These are phyloP conservation scores for Papilio machaon DNA, from an alignment of 1,140 invertebrate genomes.

Conservation along the genomic window DNA sequence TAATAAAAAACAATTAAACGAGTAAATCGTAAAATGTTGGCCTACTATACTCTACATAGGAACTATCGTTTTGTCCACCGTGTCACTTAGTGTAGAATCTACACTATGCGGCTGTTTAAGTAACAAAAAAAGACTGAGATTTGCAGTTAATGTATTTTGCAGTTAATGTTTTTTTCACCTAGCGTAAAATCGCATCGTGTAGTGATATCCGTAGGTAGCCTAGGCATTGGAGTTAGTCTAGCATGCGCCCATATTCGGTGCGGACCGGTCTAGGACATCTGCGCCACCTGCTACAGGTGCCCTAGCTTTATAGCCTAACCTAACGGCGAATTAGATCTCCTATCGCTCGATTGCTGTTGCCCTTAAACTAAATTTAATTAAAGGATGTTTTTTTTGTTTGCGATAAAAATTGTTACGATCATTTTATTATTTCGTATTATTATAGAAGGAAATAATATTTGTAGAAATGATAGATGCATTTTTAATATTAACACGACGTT, in stretches of 20 bases:
- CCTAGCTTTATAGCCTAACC: conserved; percentile 33
- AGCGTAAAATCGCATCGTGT: background rate
- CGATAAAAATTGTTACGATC: conserved; percentile 1
- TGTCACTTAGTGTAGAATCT: too few species aligned
- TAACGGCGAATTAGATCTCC: conserved; percentile 32
- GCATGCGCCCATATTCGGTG: conserved; percentile 3
- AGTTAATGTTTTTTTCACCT: too few species aligned
- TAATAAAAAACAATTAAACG: too few species aligned
- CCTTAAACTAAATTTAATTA: conserved; percentile 5
- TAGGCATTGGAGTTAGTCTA: background rate
- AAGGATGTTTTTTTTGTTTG: background rate
- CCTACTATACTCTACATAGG: too few species aligned
- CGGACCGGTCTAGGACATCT: conserved; percentile 29
- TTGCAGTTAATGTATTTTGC: background rate
- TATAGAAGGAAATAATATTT: background rate
- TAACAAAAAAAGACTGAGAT: background rate
- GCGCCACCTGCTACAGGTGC: conserved; percentile 33
- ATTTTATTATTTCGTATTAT: background rate
- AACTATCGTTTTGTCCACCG: too few species aligned
- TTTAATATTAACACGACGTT: too few species aligned
- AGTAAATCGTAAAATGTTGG: too few species aligned
- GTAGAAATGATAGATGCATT: too few species aligned
- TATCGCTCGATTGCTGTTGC: conserved; percentile 4
- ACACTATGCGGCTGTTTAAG: too few species aligned
- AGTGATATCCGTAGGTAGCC: background rate